Evolutionary conservation across 2,888 invertebrate species (phyloP).

Genomic region (Ctena decussata): DNA sequence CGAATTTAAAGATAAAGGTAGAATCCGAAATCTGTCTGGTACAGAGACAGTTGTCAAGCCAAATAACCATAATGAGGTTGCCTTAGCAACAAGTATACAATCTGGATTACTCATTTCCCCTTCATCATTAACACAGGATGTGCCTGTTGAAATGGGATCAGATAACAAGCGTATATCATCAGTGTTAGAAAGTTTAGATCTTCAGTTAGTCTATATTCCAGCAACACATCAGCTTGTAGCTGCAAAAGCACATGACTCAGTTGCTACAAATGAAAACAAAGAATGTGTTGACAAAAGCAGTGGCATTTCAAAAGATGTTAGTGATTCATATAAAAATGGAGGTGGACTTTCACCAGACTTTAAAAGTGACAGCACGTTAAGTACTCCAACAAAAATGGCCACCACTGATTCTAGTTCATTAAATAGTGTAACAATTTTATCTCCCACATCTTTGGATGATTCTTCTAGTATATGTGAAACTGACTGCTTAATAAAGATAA

Average conservation of each 20-base stretch:
- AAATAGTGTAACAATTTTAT: slow-evolving; percentile 42
- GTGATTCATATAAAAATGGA: neutral
- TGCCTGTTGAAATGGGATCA: slow-evolving; percentile 73
- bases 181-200: slow-evolving; percentile 83
- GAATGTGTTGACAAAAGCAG: neutral
- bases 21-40: slow-evolving; percentile 28
- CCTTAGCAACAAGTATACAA: slow-evolving; percentile 59
- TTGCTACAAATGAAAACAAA: neutral
- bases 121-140: slow-evolving; percentile 77
- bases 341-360: neutral
- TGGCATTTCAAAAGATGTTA: neutral
- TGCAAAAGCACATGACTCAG: slow-evolving; percentile 16
- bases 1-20: neutral
- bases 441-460: slow-evolving; percentile 58
- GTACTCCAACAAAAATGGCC: slow-evolving; percentile 65
- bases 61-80: slow-evolving; percentile 41
- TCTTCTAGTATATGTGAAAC: slow-evolving; percentile 71
- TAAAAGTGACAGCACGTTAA: slow-evolving; percentile 16
- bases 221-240: slow-evolving; percentile 81
- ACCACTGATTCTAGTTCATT: slow-evolving; percentile 55
- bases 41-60: slow-evolving; percentile 22
- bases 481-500: slow-evolving; percentile 65
- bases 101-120: slow-evolving; percentile 79
- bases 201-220: slow-evolving; percentile 82
- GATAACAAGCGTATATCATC: slow-evolving; percentile 80